Percentiles rank a stretch among this genome's conserved stretches.
Evolutionary conservation across 2,113 vertebrate species (phyloP).

Genomic region (Stercorarius parasiticus): DNA sequence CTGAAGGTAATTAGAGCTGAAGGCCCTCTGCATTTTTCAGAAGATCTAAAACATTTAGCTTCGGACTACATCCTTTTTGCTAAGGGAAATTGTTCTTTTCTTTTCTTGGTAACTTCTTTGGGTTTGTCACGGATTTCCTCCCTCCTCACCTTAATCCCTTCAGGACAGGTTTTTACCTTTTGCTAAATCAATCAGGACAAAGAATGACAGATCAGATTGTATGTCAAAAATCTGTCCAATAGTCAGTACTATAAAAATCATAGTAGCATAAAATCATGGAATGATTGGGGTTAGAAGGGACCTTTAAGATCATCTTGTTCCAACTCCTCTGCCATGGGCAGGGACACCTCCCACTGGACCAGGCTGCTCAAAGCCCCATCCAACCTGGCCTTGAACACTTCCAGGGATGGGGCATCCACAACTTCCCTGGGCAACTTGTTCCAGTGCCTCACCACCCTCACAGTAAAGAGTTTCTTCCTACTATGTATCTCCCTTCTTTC

Average conservation of each 20-base stretch:
- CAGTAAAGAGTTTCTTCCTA: background rate
- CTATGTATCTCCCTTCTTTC: background rate
- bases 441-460: background rate
- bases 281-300: background rate
- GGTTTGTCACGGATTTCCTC: background rate
- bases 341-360: background rate
- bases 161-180: background rate
- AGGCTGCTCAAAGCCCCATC: background rate
- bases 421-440: background rate
- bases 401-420: background rate
- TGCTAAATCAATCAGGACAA: background rate
- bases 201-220: background rate
- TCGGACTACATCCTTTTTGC: background rate
- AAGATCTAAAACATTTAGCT: slow-evolving; percentile 16
- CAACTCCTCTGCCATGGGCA: background rate
- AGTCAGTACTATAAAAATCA: background rate
- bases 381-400: background rate
- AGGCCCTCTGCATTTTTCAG: slow-evolving; percentile 31
- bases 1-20: slow-evolving; percentile 14
- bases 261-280: background rate
- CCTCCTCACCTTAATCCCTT: background rate
- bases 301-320: background rate
- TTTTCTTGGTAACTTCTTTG: background rate
- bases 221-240: background rate
- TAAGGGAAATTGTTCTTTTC: background rate